Conservation (phyloP, 2,797 vertebrate species). For the Manis crassicaudata region DNA sequence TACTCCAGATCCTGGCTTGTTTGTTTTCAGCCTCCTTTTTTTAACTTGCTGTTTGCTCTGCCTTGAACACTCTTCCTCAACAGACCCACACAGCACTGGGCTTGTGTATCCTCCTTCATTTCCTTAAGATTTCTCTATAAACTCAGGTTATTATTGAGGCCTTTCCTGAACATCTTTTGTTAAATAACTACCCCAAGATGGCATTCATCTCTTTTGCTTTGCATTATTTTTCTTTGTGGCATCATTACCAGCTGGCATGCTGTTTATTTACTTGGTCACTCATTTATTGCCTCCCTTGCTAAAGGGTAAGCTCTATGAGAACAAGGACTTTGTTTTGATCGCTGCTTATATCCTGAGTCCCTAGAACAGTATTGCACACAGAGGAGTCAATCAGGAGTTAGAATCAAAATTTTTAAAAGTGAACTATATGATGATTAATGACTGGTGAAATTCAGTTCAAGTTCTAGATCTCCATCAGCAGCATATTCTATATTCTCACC, state of each 20-base stretch:
- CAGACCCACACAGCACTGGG: neutral
- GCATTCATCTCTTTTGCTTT: neutral
- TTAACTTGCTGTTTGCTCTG: neutral
- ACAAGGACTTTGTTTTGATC: neutral
- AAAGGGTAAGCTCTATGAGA: neutral
- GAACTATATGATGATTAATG: neutral
- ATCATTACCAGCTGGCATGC: neutral
- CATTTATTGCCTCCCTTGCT: neutral
- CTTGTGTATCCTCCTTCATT: neutral
- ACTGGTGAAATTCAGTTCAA: neutral
- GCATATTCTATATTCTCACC: neutral
- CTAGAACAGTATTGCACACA: neutral
- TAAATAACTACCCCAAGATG: neutral
- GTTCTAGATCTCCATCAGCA: neutral
- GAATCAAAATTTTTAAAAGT: neutral
- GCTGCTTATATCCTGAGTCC: neutral
- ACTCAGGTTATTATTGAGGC: neutral
- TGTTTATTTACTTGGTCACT: neutral
- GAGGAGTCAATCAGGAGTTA: neutral
- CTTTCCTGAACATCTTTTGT: neutral
- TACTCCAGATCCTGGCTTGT: neutral
- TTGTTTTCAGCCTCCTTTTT: neutral
- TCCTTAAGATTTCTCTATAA: neutral
- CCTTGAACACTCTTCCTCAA: neutral
- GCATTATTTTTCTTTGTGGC: neutral